Base-by-base conservation (phyloP, 2,888 invertebrate species). In the Xiphydria camelus region DNA sequence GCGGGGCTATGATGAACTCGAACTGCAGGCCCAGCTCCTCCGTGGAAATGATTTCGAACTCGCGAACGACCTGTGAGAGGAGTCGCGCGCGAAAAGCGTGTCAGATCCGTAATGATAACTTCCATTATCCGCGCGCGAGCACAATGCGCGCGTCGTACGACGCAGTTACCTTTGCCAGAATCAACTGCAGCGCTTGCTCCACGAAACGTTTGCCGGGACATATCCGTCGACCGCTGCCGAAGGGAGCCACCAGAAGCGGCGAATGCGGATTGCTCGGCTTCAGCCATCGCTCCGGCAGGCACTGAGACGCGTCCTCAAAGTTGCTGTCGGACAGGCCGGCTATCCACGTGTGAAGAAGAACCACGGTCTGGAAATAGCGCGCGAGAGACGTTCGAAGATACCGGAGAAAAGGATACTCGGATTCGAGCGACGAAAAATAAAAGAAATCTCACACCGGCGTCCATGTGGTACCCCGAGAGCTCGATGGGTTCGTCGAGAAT, bases 141-240 rank as follows among this genome's bases (percentile, higher is more conserved):
- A 23, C n/a, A 23, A 23, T 23, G 6, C 23, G n/a, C n/a, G 6
- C 23, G n/a, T 23, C n/a, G 9, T 9, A 6, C 37, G 23, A 22
- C 6, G 9, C n/a, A 9, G 18, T 33, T 59, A 88, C 88, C 82
- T 87, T 87, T 17, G 88, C 88, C 14, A 91, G 76, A 46, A 89
- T 77, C 40, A 91, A 77, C 49, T 88, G 84, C 12, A 91, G 77
- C 57, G 88, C 87, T 56, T 89, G 83, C 62, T 90, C 89, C 2
- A 91, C 87, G 67, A 91, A 90, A 47, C 91, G 79, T 75, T 90
- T 90, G 34, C 92, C 93, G 0, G 92, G 92, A 68, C 92, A 93
- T 76, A 88, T 87, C 33, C 92, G 80, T 39, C 85, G 82, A 0
- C 92, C 92, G 22, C 84, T 78, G 0, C 92, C 92, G 73, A 92